Base-by-base conservation (phyloP, 2,113 vertebrate species). In the Charina bottae region DNA sequence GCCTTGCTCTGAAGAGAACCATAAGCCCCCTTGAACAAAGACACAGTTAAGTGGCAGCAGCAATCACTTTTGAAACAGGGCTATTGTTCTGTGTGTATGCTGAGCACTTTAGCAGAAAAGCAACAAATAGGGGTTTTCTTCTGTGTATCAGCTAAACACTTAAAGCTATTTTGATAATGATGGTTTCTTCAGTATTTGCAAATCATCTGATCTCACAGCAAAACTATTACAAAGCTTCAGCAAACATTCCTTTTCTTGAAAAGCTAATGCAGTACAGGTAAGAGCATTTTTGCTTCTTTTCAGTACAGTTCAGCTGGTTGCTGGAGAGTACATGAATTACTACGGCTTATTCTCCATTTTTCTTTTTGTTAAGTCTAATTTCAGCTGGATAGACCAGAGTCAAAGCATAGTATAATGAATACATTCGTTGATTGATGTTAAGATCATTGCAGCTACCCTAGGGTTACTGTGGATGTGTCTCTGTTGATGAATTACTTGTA, bases 191-290 rank as follows among this genome's bases (percentile, higher is more conserved):
- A 92, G 54, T 86, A 92, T 62, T 64, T 94, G 55, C 54, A 92
- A 91, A 92, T 91, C 88, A 93, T 88, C 72, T 84, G 89, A 92
- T 86, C 33, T n/a, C 90, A 92, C 91, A 91, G 95, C 95, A 95
- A 83, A 85, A 85, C 62, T 78, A 24, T 94, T 62, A 54, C 90
- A 84, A 64, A 95, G 91, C 83, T 91, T 86, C 64, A n/a, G 62
- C 83, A 94, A 78, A 90, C 23, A 0, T 94, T 96, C 90, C 92
- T 94, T 92, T 83, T 78, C 17, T 87, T 1, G 13, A 33, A 6
- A 0, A 86, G 88, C 46, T 95, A 11, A 13, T 46, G 2, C 49
- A 85, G 33, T 42, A 60, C 62, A 88, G 85, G 93, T 90, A 23
- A 49, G 6, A 59, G 3, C n/a, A 8, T 46, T 89, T 42, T n/a